Percentiles rank a stretch among this genome's conserved stretches.
Conservation (phyloP, 2,888 invertebrate genomes). For the Eudemis profundana region DNA sequence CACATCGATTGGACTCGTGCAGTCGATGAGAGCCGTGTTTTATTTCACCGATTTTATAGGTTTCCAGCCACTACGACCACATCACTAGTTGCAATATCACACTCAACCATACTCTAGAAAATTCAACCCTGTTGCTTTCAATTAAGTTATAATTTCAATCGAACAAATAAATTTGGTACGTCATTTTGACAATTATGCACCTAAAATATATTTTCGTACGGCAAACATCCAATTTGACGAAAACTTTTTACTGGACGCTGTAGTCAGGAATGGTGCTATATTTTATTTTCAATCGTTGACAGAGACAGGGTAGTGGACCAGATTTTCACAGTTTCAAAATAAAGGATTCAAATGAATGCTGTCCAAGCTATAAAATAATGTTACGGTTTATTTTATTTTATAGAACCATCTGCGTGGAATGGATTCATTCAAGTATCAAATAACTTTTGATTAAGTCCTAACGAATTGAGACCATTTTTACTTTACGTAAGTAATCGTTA, state of each 20-base stretch:
- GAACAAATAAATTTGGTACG: background rate
- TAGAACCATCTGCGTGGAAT: background rate
- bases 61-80: constrained; percentile 30
- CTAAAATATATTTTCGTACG: constrained; percentile 13
- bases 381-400: constrained; percentile 3
- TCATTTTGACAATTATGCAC: constrained; percentile 10
- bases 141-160: background rate
- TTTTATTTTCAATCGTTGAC: constrained; percentile 13
- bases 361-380: background rate
- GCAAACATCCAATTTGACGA: constrained; percentile 23
- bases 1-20: constrained; percentile 58
- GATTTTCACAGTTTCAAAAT: background rate
- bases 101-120: background rate
- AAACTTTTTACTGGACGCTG: constrained; percentile 18
- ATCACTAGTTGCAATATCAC: background rate
- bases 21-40: constrained; percentile 35
- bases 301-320: background rate
- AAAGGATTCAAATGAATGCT: background rate
- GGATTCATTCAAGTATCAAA: background rate
- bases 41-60: constrained; percentile 36
- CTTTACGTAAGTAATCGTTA: too few species aligned
- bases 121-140: background rate
- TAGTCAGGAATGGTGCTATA: constrained; percentile 3
- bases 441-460: too few species aligned
- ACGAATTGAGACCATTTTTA: too few species aligned